Evolutionary conservation across 2,888 invertebrate species (phyloP).

Genomic region (Drosophila emarginata): DNA sequence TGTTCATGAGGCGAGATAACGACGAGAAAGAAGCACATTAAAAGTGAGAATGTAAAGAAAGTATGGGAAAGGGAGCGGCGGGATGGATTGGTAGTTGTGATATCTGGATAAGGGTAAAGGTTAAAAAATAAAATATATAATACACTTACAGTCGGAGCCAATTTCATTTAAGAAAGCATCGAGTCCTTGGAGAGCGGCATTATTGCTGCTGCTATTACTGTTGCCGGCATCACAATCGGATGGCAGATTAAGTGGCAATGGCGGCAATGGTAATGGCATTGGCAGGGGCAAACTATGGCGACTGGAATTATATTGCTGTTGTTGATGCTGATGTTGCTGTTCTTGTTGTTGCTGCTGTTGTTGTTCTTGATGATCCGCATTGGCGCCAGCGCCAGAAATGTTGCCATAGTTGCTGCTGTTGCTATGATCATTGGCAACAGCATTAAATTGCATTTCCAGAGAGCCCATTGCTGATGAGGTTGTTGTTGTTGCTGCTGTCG

Average conservation of each 20-base stretch:
- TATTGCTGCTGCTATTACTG: constrained; percentile 65
- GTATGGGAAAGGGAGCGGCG: too few relatives aligned
- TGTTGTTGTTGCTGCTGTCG: constrained; percentile 28
- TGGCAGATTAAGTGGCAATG: constrained; percentile 46
- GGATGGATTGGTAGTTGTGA: neutral
- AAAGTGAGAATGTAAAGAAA: neutral
- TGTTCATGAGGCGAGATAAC: neutral
- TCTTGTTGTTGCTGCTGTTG: constrained; percentile 36
- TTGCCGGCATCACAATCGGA: constrained; percentile 64
- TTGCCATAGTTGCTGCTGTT: constrained; percentile 52
- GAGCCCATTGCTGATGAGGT: constrained; percentile 61
- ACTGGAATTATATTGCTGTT: constrained; percentile 37
- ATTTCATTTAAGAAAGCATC: constrained; percentile 60
- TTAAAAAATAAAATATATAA: too few relatives aligned
- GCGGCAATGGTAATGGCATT: constrained; percentile 34
- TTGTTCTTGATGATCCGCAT: constrained; percentile 35
- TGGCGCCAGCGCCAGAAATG: constrained; percentile 71
- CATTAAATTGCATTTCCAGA: constrained; percentile 62
- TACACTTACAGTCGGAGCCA: constrained; percentile 57
- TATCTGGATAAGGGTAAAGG: neutral
- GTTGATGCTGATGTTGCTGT: constrained; percentile 40
- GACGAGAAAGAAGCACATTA: neutral
- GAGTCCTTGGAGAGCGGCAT: constrained; percentile 57
- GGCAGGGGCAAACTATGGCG: constrained; percentile 30
- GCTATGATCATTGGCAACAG: constrained; percentile 48